These are phyloP conservation scores for Sminthurinus signatus DNA, from an alignment of 1,140 invertebrate species.

Conservation along the genomic window DNA sequence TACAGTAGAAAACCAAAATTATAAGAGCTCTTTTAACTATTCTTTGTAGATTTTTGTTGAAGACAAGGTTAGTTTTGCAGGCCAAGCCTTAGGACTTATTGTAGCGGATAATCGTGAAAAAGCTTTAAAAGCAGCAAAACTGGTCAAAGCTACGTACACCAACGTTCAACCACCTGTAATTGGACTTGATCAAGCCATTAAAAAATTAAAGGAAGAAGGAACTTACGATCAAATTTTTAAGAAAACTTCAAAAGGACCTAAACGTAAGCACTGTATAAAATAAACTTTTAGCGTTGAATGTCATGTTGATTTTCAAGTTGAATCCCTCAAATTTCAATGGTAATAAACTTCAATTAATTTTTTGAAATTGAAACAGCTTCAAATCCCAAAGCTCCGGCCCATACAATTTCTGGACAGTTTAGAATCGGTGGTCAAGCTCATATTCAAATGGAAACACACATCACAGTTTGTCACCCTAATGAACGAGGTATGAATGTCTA, in stretches of 20 bases:
- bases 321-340: too few relatives aligned
- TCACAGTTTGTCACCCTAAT: conserved; percentile 43
- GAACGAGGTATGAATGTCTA: conserved; percentile 48
- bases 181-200: conserved; percentile 42
- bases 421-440: conserved; percentile 48
- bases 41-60: conserved; percentile 48
- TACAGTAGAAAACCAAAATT: too few relatives aligned
- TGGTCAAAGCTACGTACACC: conserved; percentile 60
- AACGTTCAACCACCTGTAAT: conserved; percentile 48
- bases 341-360: too few relatives aligned
- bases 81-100: conserved; percentile 65
- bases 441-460: conserved; percentile 50
- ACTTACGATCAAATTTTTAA: conserved; percentile 4
- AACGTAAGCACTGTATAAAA: neutral
- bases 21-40: too few relatives aligned
- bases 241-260: too few relatives aligned
- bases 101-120: conserved; percentile 55
- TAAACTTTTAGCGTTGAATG: neutral
- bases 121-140: conserved; percentile 56
- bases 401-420: conserved; percentile 45
- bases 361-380: neutral
- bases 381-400: neutral
- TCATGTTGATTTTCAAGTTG: neutral
- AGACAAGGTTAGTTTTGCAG: conserved; percentile 55
- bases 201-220: neutral